A percentile compares a stretch with the other conserved stretches of the same genome.
Evolutionary conservation across 2,113 vertebrate genomes (phyloP).

Genomic region (Eurypyga helias): DNA sequence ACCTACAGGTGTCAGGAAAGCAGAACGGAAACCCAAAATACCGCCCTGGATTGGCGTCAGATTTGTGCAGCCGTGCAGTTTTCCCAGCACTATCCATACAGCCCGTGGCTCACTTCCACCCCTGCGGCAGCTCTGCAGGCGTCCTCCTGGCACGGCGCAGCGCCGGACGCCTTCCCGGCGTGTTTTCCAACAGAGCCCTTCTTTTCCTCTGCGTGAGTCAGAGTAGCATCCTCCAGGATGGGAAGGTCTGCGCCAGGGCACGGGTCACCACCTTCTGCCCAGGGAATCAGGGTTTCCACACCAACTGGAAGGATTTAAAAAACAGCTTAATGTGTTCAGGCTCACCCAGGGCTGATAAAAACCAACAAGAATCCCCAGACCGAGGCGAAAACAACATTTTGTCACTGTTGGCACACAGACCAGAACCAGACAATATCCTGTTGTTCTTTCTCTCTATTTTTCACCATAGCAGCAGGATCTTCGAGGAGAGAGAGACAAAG

Average conservation of each 20-base stretch:
- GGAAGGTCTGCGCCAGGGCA: not conserved
- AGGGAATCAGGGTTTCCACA: not conserved
- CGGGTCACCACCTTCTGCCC: not conserved
- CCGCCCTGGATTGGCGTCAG: not conserved
- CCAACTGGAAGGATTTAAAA: not conserved
- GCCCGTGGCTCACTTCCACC: constrained; percentile 48
- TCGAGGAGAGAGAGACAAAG: constrained; percentile 35
- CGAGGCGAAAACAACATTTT: constrained; percentile 42
- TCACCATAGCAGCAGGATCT: constrained; percentile 46
- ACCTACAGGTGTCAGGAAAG: constrained; percentile 41
- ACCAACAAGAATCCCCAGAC: not conserved
- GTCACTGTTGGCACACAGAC: constrained; percentile 48
- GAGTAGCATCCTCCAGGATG: not conserved
- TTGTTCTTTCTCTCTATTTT: constrained; percentile 65
- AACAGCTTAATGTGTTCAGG: not conserved
- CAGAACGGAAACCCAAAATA: not conserved
- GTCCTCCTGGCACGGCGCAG: constrained; percentile 21
- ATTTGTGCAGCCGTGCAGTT: not conserved
- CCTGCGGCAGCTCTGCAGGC: constrained; percentile 64
- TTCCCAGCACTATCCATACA: not conserved
- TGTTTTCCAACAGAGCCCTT: not conserved
- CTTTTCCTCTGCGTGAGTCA: constrained; percentile 18
- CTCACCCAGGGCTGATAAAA: not conserved
- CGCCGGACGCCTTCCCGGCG: constrained; percentile 14
- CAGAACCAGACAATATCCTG: constrained; percentile 52